phyloP scores from a whole-genome alignment of 1,140 invertebrate species.

The Leptonema lineaticorne region DNA sequence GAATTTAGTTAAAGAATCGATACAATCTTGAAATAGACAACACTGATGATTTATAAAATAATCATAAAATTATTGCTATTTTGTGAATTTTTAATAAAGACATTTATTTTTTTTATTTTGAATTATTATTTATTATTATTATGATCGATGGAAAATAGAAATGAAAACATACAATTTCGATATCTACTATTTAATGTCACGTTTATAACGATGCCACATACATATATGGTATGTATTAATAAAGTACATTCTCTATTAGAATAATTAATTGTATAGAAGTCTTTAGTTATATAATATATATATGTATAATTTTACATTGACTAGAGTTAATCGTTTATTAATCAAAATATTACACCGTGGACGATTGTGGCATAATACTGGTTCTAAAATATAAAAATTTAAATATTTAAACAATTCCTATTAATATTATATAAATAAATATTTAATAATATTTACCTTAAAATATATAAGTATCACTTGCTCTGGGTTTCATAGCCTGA shows the following conservation, averaged over 20 bases:
- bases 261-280: neutral
- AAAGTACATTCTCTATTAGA: neutral
- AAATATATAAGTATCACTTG: constrained; percentile 43
- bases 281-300: constrained; percentile 13
- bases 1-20: too few relatives aligned
- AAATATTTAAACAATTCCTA: neutral
- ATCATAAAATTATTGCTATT: too few relatives aligned
- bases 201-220: neutral
- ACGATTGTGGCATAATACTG: constrained; percentile 21
- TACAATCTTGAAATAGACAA: too few relatives aligned
- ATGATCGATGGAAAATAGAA: too few relatives aligned
- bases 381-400: constrained; percentile 1
- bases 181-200: neutral
- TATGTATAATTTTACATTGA: too few relatives aligned
- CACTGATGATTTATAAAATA: too few relatives aligned
- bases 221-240: too few relatives aligned
- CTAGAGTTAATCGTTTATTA: constrained; percentile 14
- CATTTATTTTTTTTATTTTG: too few relatives aligned
- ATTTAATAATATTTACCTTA: constrained; percentile 32
- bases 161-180: too few relatives aligned
- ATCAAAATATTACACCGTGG: constrained; percentile 24
- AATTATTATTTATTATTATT: too few relatives aligned
- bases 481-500: constrained; percentile 31
- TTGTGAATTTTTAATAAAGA: too few relatives aligned
- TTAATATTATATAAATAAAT: neutral